A percentile compares a stretch with the other conserved stretches of the same genome.
Evolutionary conservation across 2,113 vertebrate genomes (phyloP).

Genomic region (Myotis yumanensis): DNA sequence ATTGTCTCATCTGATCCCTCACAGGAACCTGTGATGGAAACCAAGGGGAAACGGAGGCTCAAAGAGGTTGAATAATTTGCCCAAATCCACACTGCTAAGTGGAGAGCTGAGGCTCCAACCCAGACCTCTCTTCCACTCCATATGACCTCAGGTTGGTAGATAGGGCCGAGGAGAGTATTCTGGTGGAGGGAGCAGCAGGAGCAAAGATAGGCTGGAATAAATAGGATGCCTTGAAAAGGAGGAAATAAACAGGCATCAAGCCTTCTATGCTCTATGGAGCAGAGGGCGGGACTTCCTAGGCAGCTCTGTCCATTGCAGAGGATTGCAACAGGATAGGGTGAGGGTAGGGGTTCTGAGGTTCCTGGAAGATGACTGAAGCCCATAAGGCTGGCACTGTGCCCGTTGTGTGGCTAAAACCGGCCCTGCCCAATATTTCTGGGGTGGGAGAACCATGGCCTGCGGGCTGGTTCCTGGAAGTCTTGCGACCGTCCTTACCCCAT

Average conservation of each 20-base stretch:
- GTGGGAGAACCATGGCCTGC: not conserved
- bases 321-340: slow-evolving; percentile 51
- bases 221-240: not conserved
- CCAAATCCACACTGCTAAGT: not conserved
- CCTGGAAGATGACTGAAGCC: slow-evolving; percentile 71
- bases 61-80: not conserved
- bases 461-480: slow-evolving; percentile 58
- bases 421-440: not conserved
- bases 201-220: not conserved
- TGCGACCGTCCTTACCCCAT: not conserved
- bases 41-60: slow-evolving; percentile 19
- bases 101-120: slow-evolving; percentile 16
- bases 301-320: not conserved
- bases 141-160: not conserved
- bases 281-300: slow-evolving; percentile 42
- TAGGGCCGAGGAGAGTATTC: not conserved
- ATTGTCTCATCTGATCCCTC: slow-evolving; percentile 19
- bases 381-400: slow-evolving; percentile 50
- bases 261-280: not conserved
- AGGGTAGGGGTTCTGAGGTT: slow-evolving; percentile 46
- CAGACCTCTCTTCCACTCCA: not conserved
- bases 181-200: not conserved
- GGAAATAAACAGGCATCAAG: not conserved
- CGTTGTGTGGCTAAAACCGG: slow-evolving; percentile 1
- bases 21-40: not conserved